A percentile compares a stretch with the other conserved stretches of the same genome.
Evolutionary conservation across 2,797 vertebrate species (phyloP).

Genomic region (Bucorvus abyssinicus): DNA sequence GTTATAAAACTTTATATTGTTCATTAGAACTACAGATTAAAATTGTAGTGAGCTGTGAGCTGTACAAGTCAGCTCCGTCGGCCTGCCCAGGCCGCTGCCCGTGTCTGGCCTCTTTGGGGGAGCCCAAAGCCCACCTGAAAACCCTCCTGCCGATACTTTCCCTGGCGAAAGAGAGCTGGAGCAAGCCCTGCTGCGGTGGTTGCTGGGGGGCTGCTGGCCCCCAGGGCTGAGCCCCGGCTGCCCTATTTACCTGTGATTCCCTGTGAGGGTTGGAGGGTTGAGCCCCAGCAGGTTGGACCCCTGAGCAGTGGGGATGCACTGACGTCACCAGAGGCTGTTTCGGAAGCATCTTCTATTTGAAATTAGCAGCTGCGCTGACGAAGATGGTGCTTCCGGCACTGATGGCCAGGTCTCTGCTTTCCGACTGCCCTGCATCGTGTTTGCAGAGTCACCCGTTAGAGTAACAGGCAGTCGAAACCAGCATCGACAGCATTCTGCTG

Average conservation of each 20-base stretch:
- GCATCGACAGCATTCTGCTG: background rate
- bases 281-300: background rate
- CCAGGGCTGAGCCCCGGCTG: background rate
- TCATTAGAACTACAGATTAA: slow-evolving; percentile 67
- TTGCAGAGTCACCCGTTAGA: background rate
- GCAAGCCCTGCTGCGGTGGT: background rate
- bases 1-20: slow-evolving; percentile 73
- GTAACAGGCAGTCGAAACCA: background rate
- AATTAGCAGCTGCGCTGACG: background rate
- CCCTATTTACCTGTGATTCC: accelerated
- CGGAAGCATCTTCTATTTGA: background rate
- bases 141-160: background rate
- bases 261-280: background rate
- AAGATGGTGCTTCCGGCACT: background rate
- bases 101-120: background rate
- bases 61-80: background rate
- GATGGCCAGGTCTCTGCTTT: background rate
- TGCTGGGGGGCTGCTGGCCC: background rate
- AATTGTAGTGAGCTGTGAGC: background rate
- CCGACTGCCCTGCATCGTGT: background rate
- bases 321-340: background rate
- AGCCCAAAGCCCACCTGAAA: background rate
- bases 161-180: background rate
- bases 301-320: too few species aligned
- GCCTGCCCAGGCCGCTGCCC: background rate